A percentile compares a stretch with the other conserved stretches of the same genome.
These are phyloP conservation scores for Rhinoderma darwinii DNA, from an alignment of 2,113 vertebrate genomes.

Conservation along the genomic window DNA sequence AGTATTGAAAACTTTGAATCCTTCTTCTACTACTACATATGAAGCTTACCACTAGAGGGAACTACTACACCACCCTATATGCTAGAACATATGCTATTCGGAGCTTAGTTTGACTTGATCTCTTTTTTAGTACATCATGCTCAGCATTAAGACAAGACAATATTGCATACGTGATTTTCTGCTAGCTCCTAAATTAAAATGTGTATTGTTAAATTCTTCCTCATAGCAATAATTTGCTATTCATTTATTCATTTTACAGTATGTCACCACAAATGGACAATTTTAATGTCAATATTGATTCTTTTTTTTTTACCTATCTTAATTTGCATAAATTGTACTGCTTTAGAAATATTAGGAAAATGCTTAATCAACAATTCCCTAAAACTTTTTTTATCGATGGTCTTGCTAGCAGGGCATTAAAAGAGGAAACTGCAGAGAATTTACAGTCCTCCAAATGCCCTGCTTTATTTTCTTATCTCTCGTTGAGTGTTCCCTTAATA, in stretches of 20 bases:
- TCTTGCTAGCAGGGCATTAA: not conserved
- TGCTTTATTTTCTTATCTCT: too few species aligned
- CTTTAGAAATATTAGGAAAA: too few species aligned
- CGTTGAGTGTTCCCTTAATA: too few species aligned
- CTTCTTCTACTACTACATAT: not conserved
- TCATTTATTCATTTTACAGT: not conserved
- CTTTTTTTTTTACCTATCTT: too few species aligned
- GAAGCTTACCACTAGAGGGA: conserved; percentile 51
- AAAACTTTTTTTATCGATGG: not conserved
- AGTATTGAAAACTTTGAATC: too few species aligned
- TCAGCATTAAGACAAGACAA: not conserved
- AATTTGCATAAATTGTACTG: too few species aligned
- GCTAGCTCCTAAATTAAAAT: not conserved
- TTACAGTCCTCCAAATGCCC: too few species aligned
- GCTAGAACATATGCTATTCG: not conserved
- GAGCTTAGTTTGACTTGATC: not conserved
- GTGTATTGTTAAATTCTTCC: too few species aligned
- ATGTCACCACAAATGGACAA: not conserved
- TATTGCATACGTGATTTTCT: not conserved
- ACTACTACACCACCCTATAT: conserved; percentile 14
- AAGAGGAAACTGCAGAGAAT: too few species aligned
- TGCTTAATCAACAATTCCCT: not conserved
- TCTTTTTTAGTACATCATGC: not conserved
- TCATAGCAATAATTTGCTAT: too few species aligned
- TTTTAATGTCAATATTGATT: not conserved